A percentile compares a stretch with the other conserved stretches of the same genome.
Evolutionary conservation across 2,797 vertebrate genomes (phyloP).

Genomic region (Ctenosaura bakeri): DNA sequence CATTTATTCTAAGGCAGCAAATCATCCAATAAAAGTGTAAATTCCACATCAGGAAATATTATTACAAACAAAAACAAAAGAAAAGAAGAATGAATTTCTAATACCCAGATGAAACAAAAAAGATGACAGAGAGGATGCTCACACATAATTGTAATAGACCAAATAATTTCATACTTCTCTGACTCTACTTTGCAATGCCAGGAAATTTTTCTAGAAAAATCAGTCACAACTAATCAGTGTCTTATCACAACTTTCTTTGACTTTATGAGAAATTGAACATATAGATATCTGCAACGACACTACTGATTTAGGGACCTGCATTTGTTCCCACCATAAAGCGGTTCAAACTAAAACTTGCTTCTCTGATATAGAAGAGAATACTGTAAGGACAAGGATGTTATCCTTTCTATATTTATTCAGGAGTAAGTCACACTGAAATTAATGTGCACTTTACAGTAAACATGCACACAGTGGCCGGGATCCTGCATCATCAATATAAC

Average conservation of each 20-base stretch:
- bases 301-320: constrained; percentile 2
- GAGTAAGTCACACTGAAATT: neutral
- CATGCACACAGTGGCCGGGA: neutral
- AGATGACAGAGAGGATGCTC: constrained; percentile 51
- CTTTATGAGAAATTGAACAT: neutral
- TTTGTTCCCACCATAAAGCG: neutral
- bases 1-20: neutral
- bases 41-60: constrained; percentile 29
- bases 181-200: constrained; percentile 46
- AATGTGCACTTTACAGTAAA: neutral
- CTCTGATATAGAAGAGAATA: neutral
- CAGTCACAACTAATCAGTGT: neutral
- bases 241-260: constrained; percentile 21
- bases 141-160: constrained; percentile 43
- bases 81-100: constrained; percentile 3
- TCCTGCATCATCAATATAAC: too few species aligned
- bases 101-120: constrained; percentile 23
- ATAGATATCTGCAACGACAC: constrained; percentile 16
- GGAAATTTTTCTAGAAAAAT: constrained; percentile 9
- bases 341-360: neutral
- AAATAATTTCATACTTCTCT: constrained; percentile 45
- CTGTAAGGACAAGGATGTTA: neutral
- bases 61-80: neutral
- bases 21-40: constrained; percentile 27
- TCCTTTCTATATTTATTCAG: neutral